Conservation (phyloP, 1,140 invertebrate species). For the Solenopsis invicta region DNA sequence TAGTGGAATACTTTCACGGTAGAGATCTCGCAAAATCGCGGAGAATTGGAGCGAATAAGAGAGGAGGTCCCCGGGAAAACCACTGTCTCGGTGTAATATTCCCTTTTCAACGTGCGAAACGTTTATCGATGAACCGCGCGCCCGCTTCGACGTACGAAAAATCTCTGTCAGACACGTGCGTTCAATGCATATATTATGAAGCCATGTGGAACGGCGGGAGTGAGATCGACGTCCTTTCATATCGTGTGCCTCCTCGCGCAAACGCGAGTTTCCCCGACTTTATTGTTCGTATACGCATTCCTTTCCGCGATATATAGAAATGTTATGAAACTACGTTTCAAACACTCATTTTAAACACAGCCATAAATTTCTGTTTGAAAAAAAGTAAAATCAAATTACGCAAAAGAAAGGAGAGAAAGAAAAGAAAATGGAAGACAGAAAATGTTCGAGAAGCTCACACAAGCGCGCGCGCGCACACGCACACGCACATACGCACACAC, state of each 20-base stretch:
- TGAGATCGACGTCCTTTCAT: constrained; percentile 35
- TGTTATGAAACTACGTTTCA: neutral
- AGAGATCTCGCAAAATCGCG: constrained; percentile 44
- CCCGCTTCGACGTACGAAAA: constrained; percentile 32
- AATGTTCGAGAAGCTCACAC: neutral
- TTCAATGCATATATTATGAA: constrained; percentile 53
- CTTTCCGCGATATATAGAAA: neutral
- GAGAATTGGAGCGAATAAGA: constrained; percentile 51
- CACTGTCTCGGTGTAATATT: constrained; percentile 54
- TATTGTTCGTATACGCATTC: neutral
- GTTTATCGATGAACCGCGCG: constrained; percentile 60
- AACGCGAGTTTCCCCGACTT: constrained; percentile 2
- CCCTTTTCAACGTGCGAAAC: constrained; percentile 47
- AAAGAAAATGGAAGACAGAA: neutral
- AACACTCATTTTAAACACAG: neutral
- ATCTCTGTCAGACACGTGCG: constrained; percentile 29
- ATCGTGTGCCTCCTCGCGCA: constrained; percentile 6
- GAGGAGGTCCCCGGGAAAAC: constrained; percentile 31
- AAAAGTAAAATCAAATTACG: neutral
- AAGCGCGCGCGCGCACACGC: too few species aligned
- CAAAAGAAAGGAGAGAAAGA: neutral
- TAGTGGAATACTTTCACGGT: constrained; percentile 41
- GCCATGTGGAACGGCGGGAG: neutral
- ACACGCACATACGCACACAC: too few species aligned
- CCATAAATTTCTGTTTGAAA: neutral